Base-by-base conservation (phyloP, 2,888 invertebrate genomes). In the Nipponacmea schrenckii region DNA sequence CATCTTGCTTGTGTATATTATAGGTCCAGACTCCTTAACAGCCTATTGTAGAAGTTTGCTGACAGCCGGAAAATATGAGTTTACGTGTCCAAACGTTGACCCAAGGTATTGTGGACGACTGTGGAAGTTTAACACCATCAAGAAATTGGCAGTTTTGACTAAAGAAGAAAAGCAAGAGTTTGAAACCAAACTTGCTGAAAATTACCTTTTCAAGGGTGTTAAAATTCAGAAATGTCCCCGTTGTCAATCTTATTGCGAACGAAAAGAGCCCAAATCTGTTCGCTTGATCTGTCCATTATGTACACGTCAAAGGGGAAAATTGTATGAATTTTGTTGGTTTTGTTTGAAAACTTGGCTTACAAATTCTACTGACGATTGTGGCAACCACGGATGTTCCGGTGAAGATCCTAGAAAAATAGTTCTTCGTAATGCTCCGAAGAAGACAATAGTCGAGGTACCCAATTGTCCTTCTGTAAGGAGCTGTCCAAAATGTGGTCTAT, bases 11-110 rank as follows among this genome's bases (percentile, higher is more conserved):
- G n/a, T n/a, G n/a, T n/a, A n/a, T n/a, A n/a, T 70, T 64, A 20
- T 26, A 80, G 80, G 80, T 20, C 79, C 80, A 27, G 79, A 79
- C 39, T 77, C 78, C 0, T 62, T 80, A 39, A 80, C 79, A 15
- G 75, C 78, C 1, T 79, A 63, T 50, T 79, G 79, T 26, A 69
- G 77, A 62, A 78, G 79, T 69, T 69, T 78, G 12, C 66, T 80
- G 10, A 39, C 69, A 5, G 69, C 69, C 27, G 77, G 77, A n/a
- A 74, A 74, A 46, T 76, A 63, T 50, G 74, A 78, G 46, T 78
- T 80, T 26, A 46, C 72, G 2, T 79, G 80, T 67, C 80, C 80
- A 0, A 76, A 77, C 62, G 77, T 73, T 17, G 68, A 62, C 10
- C 44, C 27, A 0, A 14, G 74, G 2, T 70, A 72, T 39, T 81